Conservation (phyloP, 2,113 vertebrate species). For the Clarias batrachus region DNA sequence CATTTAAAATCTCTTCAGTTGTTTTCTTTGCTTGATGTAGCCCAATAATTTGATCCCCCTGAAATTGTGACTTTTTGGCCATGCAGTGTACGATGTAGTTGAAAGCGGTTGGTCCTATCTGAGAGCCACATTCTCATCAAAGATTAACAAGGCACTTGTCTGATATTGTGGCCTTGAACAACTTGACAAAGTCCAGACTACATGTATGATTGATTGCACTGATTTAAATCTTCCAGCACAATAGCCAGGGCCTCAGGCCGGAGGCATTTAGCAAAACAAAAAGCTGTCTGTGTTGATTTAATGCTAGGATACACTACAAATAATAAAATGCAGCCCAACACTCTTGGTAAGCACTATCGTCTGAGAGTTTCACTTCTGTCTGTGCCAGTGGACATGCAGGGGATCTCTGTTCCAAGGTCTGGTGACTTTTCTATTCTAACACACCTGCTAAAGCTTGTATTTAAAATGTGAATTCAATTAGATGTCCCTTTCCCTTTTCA, state of each 20-base stretch:
- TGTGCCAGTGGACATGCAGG: background rate
- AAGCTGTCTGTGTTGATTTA: conserved; percentile 7
- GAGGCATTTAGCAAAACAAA: conserved; percentile 3
- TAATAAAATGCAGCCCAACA: conserved; percentile 5
- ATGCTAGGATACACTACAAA: background rate
- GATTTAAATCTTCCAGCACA: conserved; percentile 11
- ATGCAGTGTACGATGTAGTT: background rate
- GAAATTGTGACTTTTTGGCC: too few species aligned
- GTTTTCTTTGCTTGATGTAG: too few species aligned
- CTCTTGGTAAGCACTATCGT: background rate
- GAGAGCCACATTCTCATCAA: background rate
- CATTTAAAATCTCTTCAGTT: too few species aligned
- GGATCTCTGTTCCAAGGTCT: background rate
- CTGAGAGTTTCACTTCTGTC: background rate
- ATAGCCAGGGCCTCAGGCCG: conserved; percentile 10
- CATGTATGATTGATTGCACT: conserved; percentile 21
- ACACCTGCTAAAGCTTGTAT: background rate
- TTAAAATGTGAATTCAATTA: background rate
- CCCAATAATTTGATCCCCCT: too few species aligned
- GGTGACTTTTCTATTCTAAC: background rate
- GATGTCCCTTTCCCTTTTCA: background rate
- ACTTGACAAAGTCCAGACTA: conserved; percentile 25
- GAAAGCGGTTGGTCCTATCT: background rate
- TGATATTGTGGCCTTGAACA: background rate
- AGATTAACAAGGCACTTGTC: background rate